These are phyloP conservation scores for Chunga burmeisteri DNA, from an alignment of 2,113 vertebrate species.

Conservation along the genomic window DNA sequence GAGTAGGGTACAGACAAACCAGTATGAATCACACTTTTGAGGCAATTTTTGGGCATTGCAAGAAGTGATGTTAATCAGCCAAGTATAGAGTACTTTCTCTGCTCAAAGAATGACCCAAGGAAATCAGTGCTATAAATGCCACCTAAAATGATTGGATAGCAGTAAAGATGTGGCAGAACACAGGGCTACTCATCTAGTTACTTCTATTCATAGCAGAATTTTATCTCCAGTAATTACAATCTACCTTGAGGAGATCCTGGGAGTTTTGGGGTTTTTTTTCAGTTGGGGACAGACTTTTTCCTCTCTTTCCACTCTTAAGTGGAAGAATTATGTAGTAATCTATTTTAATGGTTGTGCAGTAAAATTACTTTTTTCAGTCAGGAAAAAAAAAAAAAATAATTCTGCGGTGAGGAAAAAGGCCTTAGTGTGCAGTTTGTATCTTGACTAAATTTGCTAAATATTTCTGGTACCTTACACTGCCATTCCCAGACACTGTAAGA, in stretches of 20 bases:
- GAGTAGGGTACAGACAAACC: not conserved
- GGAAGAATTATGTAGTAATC: not conserved
- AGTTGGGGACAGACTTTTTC: not conserved
- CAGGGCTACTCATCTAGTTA: not conserved
- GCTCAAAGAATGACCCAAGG: not conserved
- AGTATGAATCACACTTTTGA: not conserved
- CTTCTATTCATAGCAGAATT: not conserved
- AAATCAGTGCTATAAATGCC: not conserved
- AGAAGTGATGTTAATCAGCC: not conserved
- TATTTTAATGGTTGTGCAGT: not conserved
- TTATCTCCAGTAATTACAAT: constrained; percentile 7
- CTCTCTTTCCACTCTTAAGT: not conserved
- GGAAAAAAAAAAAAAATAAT: not conserved
- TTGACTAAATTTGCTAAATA: not conserved
- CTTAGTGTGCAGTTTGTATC: not conserved
- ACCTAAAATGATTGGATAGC: not conserved
- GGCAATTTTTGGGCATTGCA: not conserved
- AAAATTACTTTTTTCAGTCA: not conserved
- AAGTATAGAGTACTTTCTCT: not conserved
- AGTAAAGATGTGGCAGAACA: not conserved
- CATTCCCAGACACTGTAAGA: not conserved
- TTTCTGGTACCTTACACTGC: not conserved
- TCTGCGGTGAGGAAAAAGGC: not conserved
- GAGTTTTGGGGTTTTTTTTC: not conserved
- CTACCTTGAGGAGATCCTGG: not conserved